A percentile compares a stretch with the other conserved stretches of the same genome.
phyloP scores from a whole-genome alignment of 2,888 invertebrate species.

The Standfussiana lucernea region DNA sequence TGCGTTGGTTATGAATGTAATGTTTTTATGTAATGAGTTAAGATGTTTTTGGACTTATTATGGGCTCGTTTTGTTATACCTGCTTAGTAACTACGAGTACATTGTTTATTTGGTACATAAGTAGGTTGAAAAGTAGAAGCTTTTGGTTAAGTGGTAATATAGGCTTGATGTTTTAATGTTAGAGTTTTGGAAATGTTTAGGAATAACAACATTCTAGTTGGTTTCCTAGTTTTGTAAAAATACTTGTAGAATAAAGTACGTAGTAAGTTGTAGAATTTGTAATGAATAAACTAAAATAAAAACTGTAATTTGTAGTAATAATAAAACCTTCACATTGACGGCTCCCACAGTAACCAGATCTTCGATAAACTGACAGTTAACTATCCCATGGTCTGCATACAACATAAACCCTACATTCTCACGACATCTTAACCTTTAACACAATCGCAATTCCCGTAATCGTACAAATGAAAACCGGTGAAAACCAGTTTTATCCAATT shows the following conservation, averaged over 20 bases:
- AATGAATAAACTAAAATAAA: background rate
- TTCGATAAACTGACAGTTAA: background rate
- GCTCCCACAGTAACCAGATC: conserved; percentile 19
- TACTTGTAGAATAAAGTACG: no score
- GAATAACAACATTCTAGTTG: no score
- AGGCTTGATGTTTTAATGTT: no score
- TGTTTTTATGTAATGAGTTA: conserved; percentile 53
- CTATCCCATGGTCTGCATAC: conserved; percentile 20
- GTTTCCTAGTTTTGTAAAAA: no score
- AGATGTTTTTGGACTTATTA: conserved; percentile 42
- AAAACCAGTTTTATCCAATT: conserved; percentile 71
- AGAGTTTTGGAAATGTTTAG: background rate
- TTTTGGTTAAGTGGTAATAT: conserved; percentile 1
- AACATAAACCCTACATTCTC: conserved; percentile 61
- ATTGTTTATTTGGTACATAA: background rate
- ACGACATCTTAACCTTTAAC: conserved; percentile 66
- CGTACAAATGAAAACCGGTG: conserved; percentile 60
- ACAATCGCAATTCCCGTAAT: conserved; percentile 65
- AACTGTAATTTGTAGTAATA: background rate
- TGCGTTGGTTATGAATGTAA: conserved; percentile 56
- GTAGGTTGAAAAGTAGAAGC: background rate
- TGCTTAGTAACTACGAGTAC: background rate
- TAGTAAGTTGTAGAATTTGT: no score
- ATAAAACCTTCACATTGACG: background rate
- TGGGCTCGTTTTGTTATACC: conserved; percentile 35